Evolutionary conservation across 2,113 vertebrate species (phyloP), one percentile per base, ranked within the genome.

Genomic region (Cheilinus undulatus): DNA sequence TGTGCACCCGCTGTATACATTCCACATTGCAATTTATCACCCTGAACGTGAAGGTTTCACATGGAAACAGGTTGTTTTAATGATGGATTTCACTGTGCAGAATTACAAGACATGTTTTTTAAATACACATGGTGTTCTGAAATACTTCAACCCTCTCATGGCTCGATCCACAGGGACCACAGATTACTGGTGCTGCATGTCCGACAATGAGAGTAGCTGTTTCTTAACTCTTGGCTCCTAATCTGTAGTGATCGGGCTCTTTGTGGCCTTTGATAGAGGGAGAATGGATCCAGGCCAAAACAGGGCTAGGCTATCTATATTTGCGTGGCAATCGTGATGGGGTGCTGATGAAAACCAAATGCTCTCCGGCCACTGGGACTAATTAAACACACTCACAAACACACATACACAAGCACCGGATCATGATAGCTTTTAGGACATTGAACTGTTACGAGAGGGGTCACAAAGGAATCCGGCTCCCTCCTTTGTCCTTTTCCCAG

Each of bases 331-430:
- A 80, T 69, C 64, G 83, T 72, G 76, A 86, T 68, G 77, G 70
- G 87, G 79, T 76, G 80, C 74, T 93, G 89, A 94, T 93, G 84
- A 85, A 90, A 92, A 92, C 91, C 91, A 92, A 92, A 92, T 93
- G 92, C 80, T 83, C 66, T 74, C 69, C 64, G 86, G 86, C 87
- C 88, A 89, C 78, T 88, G 90, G 84, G 67, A 81, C 84, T 89
- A 90, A 93, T 93, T 93, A 91, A 87, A 85, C 73, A 73, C 82
- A 80, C 51, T 66, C 53, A 66, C 61, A 42, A 51, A 42, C 3
- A 80, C 76, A 66, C 71, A 79, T 54, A 63, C 57, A 66, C 61
- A 42, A 56, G 43, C 52, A 30, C 42, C 13, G 26, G 86, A 89
- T 76, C 69, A 53, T 64, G 19, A 30, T 61, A 77, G 80, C 73